A percentile compares a stretch with the other conserved stretches of the same genome.
Conservation (phyloP, 2,888 invertebrate species). For the Nephrotoma guestfalica region DNA sequence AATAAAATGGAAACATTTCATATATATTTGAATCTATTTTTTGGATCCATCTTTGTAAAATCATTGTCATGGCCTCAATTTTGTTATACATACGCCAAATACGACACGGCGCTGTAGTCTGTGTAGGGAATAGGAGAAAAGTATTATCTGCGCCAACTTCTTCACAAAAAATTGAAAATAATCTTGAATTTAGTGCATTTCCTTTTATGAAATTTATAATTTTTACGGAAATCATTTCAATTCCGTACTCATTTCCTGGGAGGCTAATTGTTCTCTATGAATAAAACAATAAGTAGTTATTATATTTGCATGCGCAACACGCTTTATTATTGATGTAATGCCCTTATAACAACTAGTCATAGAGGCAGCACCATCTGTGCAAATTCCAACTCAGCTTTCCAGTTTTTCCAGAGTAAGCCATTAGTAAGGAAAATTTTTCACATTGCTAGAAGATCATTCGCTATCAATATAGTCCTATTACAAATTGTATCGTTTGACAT, state of each 20-base stretch:
- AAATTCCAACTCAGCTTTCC: constrained; percentile 4
- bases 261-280: constrained; percentile 1
- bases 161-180: constrained; percentile 5
- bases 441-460: constrained; percentile 6
- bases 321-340: constrained; percentile 1
- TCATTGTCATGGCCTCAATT: not conserved
- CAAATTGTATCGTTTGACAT: constrained; percentile 6
- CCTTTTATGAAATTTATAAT: constrained; percentile 5
- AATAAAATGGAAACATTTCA: constrained; percentile 5
- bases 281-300: constrained; percentile 5
- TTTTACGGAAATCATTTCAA: constrained; percentile 3
- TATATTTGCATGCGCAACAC: constrained; percentile 2
- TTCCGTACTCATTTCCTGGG: constrained; percentile 4
- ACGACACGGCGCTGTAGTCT: too few relatives aligned
- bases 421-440: constrained; percentile 5
- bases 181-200: constrained; percentile 5
- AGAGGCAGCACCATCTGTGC: constrained; percentile 2
- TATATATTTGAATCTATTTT: constrained; percentile 4
- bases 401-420: constrained; percentile 4
- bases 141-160: constrained; percentile 5
- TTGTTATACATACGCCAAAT: not conserved
- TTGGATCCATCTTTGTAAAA: not conserved
- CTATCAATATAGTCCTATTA: constrained; percentile 4
- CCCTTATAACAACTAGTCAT: not conserved
- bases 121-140: not conserved